phyloP scores from a whole-genome alignment of 2,888 invertebrate genomes.

The Drosophila paranaensis region DNA sequence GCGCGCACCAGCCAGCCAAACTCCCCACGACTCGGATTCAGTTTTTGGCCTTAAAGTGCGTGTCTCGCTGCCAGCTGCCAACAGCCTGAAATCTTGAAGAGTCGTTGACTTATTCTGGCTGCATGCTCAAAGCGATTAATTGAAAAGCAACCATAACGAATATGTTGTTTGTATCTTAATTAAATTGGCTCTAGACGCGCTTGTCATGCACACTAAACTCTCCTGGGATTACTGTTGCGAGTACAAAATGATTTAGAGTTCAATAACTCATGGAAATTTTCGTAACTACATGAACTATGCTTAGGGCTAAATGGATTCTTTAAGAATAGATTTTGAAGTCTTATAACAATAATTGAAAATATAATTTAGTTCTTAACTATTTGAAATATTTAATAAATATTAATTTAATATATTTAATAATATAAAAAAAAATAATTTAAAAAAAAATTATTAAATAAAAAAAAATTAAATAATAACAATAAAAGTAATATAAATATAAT shows the following conservation, averaged over 20 bases:
- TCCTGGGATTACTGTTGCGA: constrained; percentile 18
- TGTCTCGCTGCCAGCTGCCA: constrained; percentile 25
- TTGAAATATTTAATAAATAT: too few species aligned
- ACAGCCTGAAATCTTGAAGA: constrained; percentile 5
- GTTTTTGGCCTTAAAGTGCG: constrained; percentile 54
- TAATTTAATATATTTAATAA: too few species aligned
- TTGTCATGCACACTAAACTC: neutral
- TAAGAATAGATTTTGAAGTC: neutral
- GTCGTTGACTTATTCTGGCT: constrained; percentile 38
- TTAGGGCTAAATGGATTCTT: neutral
- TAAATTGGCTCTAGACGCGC: constrained; percentile 31
- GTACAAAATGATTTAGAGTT: constrained; percentile 2
- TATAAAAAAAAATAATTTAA: too few species aligned
- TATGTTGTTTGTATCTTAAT: constrained; percentile 39
- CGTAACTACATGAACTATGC: neutral
- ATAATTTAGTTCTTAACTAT: too few species aligned
- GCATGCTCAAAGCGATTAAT: constrained; percentile 38
- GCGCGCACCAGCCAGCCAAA: constrained; percentile 33
- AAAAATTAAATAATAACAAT: too few species aligned
- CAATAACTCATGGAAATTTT: neutral
- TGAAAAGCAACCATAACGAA: constrained; percentile 44
- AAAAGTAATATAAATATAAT: too few species aligned
- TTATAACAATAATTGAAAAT: too few species aligned
- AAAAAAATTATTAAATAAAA: too few species aligned
- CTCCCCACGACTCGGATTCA: constrained; percentile 13